Percentiles rank a stretch among this genome's conserved stretches.
Conservation (phyloP, 1,140 invertebrate species). For the Argopecten irradians region DNA sequence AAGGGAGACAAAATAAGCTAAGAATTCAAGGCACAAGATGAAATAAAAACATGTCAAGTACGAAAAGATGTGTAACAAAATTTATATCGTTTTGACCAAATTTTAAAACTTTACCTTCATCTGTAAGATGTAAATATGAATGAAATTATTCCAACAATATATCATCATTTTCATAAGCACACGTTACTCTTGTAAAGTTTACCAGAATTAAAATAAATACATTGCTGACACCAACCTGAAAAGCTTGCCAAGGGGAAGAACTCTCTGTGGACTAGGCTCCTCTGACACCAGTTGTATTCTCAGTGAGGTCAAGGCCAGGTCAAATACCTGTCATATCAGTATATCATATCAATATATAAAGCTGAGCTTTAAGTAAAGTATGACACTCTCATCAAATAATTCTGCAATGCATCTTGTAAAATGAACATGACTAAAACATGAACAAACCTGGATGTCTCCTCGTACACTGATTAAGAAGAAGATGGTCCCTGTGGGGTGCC, state of each 20-base stretch:
- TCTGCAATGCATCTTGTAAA: too few species aligned
- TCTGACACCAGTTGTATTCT: slow-evolving; percentile 84
- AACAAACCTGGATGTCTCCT: slow-evolving; percentile 85
- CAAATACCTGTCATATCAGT: slow-evolving; percentile 78
- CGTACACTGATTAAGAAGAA: slow-evolving; percentile 84
- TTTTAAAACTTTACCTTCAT: too few species aligned
- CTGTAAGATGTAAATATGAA: too few species aligned
- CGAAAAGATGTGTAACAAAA: too few species aligned
- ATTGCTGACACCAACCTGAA: slow-evolving; percentile 79
- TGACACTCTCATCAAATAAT: background rate
- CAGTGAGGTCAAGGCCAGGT: slow-evolving; percentile 83
- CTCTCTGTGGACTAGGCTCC: slow-evolving; percentile 81
- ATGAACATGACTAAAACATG: background rate
- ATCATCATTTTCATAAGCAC: too few species aligned
- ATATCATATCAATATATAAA: background rate
- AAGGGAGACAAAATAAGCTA: too few species aligned
- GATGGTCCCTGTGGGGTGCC: slow-evolving; percentile 85
- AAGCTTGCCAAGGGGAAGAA: slow-evolving; percentile 84
- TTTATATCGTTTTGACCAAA: too few species aligned
- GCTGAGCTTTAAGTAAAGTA: background rate
- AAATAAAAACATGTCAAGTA: too few species aligned
- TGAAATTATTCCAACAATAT: too few species aligned
- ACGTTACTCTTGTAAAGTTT: too few species aligned
- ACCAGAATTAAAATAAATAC: too few species aligned
- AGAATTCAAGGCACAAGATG: too few species aligned